Conservation (phyloP, 2,113 vertebrate species). For the Anhinga anhinga region DNA sequence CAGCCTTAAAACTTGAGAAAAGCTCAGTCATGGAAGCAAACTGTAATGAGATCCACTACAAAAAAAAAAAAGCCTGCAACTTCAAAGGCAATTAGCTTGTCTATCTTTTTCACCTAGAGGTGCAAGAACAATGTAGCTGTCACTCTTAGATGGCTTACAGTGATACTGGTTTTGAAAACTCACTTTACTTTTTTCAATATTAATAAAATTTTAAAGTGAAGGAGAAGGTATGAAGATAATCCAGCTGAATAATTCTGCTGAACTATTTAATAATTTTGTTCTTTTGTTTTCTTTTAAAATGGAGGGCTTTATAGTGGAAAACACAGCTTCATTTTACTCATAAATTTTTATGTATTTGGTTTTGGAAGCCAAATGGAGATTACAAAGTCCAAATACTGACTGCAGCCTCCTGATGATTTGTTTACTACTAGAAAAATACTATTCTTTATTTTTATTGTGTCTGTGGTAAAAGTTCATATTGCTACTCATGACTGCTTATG, state of each 20-base stretch:
- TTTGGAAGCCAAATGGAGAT: not conserved
- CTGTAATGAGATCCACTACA: constrained; percentile 21
- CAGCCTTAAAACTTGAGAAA: constrained; percentile 25
- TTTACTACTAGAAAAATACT: not conserved
- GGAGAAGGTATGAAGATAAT: not conserved
- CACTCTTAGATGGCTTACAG: constrained; percentile 31
- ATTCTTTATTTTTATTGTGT: not conserved
- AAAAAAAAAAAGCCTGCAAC: constrained; percentile 39
- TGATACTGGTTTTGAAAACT: constrained; percentile 52
- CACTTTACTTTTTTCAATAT: constrained; percentile 22
- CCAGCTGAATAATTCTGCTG: constrained; percentile 37
- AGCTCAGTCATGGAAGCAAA: constrained; percentile 23
- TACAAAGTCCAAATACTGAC: not conserved
- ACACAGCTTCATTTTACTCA: not conserved
- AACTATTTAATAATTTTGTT: not conserved
- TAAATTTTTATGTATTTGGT: not conserved
- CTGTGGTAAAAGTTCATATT: not conserved
- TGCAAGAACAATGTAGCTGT: constrained; percentile 55
- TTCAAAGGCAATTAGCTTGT: constrained; percentile 67
- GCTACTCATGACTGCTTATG: not conserved
- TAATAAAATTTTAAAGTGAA: not conserved
- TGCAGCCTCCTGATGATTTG: not conserved
- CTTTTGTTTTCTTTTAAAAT: not conserved
- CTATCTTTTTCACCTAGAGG: constrained; percentile 48
- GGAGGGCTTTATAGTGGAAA: not conserved